These are phyloP conservation scores for Drosophila bifasciata DNA, from an alignment of 1,140 invertebrate species.

Conservation along the genomic window DNA sequence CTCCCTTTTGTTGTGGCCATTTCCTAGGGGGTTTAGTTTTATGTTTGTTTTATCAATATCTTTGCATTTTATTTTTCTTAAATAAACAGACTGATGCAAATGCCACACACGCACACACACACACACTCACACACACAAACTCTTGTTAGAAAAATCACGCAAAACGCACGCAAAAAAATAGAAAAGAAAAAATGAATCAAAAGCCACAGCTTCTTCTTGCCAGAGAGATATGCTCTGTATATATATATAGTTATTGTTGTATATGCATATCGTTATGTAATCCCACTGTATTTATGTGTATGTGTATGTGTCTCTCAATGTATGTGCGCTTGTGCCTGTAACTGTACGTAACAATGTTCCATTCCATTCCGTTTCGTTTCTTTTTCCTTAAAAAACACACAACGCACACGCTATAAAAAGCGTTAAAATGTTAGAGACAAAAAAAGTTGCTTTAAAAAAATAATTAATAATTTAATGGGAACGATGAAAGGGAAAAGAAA, in stretches of 20 bases:
- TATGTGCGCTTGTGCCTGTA: slow-evolving; percentile 25
- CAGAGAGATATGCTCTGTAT: slow-evolving; percentile 34
- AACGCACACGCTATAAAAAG: slow-evolving; percentile 30
- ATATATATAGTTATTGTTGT: slow-evolving; percentile 17
- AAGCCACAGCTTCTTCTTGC: slow-evolving; percentile 38
- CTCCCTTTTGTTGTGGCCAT: neutral
- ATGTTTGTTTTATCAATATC: slow-evolving; percentile 24
- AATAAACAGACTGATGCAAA: slow-evolving; percentile 1
- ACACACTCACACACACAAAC: slow-evolving; percentile 11
- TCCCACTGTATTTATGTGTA: slow-evolving; percentile 32
- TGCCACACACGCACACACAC: neutral
- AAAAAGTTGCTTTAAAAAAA: neutral
- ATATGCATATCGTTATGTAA: slow-evolving; percentile 1
- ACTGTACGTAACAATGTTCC: slow-evolving; percentile 10
- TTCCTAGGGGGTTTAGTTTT: slow-evolving; percentile 25
- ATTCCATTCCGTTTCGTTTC: slow-evolving; percentile 25
- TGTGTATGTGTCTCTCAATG: slow-evolving; percentile 27
- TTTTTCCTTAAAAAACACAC: slow-evolving; percentile 41
- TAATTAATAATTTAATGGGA: neutral
- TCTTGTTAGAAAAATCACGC: neutral
- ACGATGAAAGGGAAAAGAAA: neutral
- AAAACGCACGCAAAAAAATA: slow-evolving; percentile 13
- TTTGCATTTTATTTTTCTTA: slow-evolving; percentile 3
- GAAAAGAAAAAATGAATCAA: slow-evolving; percentile 25
- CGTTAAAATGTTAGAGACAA: slow-evolving; percentile 2